Evolutionary conservation across 2,888 invertebrate species (phyloP), one percentile per base, ranked within the genome.

Genomic region (Himalopsyche anomala): DNA sequence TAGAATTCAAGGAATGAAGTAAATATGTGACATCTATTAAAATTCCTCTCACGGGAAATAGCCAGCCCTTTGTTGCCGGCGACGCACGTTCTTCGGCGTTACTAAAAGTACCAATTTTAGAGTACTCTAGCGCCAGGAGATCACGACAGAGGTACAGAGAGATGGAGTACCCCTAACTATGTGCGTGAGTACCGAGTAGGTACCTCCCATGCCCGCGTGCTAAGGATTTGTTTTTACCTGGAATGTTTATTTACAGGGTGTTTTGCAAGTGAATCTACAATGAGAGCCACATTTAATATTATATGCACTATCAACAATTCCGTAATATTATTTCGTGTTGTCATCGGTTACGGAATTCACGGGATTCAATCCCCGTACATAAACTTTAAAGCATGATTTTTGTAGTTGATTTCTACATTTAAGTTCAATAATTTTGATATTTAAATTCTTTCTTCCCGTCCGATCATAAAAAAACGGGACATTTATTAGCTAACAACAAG

Each of bases 81-180:
- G 62, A 19, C 62, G 62, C 62, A 62, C 62, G 62, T 62, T 19
- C 28, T 8, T 62, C 62, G 15, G 62, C 28, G 62, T 62, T 11
- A 62, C 19, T 62, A 62, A 62, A 62, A 62, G 62, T 62, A 62
- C 62, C n/a, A n/a, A 62, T 62, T 62, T 62, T 62, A 9, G n/a
- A 62, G 19, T 62, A 62, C n/a, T 62, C n/a, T 19, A 28, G 62
- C 62, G 62, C 62, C 62, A 62, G n/a, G 62, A 62, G 62, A 62
- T 62, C 62, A 62, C 62, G 62, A n/a, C 62, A 19, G 19, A 62
- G 19, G 62, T 62, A 62, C 62, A 19, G 62, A 62, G 62, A 62
- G 28, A 19, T 19, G 8, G 62, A 62, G 19, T 62, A 62, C 62
- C 62, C 8, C 28, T 28, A 19, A 62, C 28, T 62, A 62, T 62